Percentiles rank a stretch among this genome's conserved stretches.
phyloP scores from a whole-genome alignment of 2,113 vertebrate genomes.

The Eidolon helvum region DNA sequence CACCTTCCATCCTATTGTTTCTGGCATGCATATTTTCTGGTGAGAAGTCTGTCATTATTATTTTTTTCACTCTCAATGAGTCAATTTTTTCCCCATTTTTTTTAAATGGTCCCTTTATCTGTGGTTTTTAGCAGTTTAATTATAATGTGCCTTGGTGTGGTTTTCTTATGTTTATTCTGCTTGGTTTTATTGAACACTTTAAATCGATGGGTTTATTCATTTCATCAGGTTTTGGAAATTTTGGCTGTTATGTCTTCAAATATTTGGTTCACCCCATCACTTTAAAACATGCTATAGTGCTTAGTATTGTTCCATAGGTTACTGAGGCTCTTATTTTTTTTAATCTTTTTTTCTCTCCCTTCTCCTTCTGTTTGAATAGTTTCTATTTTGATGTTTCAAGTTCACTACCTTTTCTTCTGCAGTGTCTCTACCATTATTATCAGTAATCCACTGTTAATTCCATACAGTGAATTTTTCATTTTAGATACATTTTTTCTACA shows the following conservation, averaged over 20 bases:
- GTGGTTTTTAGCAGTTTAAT: neutral
- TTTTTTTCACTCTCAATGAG: neutral
- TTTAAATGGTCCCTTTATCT: neutral
- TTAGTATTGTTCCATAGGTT: neutral
- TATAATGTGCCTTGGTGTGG: neutral
- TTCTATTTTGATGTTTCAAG: neutral
- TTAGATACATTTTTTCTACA: neutral
- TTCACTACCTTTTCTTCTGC: neutral
- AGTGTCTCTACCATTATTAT: neutral
- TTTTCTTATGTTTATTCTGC: constrained; percentile 1
- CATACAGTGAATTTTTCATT: neutral
- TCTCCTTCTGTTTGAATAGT: neutral
- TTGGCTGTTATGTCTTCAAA: neutral
- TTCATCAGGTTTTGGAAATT: neutral
- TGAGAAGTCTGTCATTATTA: neutral
- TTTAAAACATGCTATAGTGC: neutral
- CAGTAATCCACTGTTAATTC: neutral
- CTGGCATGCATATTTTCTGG: neutral
- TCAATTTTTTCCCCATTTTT: neutral
- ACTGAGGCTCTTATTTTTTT: neutral
- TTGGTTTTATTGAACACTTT: neutral
- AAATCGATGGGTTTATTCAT: neutral
- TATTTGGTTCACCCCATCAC: neutral
- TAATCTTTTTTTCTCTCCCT: neutral
- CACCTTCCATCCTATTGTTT: neutral